Conservation (phyloP, 2,888 invertebrate species). For the Nomada flava region DNA sequence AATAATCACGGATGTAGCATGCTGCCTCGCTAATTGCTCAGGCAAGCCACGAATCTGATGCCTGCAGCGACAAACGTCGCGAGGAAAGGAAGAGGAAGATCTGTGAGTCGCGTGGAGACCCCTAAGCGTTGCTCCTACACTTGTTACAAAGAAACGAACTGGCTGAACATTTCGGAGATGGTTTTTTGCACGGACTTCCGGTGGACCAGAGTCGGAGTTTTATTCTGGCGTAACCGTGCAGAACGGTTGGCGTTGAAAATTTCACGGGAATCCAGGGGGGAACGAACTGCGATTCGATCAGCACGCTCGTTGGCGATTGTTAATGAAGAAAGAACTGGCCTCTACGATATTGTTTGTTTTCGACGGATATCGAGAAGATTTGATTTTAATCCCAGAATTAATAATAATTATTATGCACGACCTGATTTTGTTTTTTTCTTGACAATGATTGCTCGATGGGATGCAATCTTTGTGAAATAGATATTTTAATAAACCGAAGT, state of each 20-base stretch:
- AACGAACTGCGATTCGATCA: slow-evolving; percentile 26
- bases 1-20: slow-evolving; percentile 61
- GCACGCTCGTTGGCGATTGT: neutral
- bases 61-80: neutral
- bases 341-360: neutral
- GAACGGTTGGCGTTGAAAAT: slow-evolving; percentile 9
- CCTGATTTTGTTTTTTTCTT: neutral
- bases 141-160: slow-evolving; percentile 14
- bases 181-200: slow-evolving; percentile 14
- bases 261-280: neutral
- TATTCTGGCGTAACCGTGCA: slow-evolving; percentile 13
- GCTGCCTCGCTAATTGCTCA: slow-evolving; percentile 57
- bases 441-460: neutral
- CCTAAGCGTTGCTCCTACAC: neutral
- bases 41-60: slow-evolving; percentile 29
- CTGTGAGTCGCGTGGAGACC: neutral
- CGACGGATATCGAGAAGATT: neutral
- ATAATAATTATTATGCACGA: too few relatives aligned
- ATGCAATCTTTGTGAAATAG: too few relatives aligned
- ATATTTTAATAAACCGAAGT: neutral
- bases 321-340: slow-evolving; percentile 3
- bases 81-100: slow-evolving; percentile 7
- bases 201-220: neutral
- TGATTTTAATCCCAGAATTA: neutral
- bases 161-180: neutral